Evolutionary conservation across 2,888 invertebrate species (phyloP).

Genomic region (Seira musarum): DNA sequence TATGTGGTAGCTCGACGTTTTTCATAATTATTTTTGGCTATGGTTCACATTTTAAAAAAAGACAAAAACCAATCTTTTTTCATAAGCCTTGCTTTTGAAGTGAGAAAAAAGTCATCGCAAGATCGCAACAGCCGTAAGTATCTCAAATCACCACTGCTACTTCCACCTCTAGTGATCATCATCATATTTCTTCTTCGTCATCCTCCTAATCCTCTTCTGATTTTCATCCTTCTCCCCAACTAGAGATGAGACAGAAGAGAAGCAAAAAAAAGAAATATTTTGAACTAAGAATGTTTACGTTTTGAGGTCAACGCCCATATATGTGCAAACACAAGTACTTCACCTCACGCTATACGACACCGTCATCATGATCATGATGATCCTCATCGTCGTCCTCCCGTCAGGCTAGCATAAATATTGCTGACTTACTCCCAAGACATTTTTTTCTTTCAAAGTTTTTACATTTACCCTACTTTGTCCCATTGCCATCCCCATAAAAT

Average conservation of each 20-base stretch:
- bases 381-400: too few species aligned
- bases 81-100: too few species aligned
- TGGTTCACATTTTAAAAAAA: too few species aligned
- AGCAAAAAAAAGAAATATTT: not conserved
- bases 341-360: not conserved
- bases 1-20: too few species aligned
- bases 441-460: conserved; percentile 4
- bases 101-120: too few species aligned
- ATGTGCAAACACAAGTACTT: conserved; percentile 4
- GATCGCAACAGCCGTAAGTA: not conserved
- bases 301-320: conserved; percentile 38
- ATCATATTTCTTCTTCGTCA: not conserved
- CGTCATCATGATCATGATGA: not conserved
- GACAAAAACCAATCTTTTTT: too few species aligned
- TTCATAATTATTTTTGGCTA: too few species aligned
- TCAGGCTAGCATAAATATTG: too few species aligned
- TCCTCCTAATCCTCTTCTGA: not conserved
- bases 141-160: not conserved
- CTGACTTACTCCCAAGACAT: not conserved
- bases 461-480: conserved; percentile 16
- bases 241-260: not conserved
- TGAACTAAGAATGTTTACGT: conserved; percentile 26
- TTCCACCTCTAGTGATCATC: not conserved
- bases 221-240: not conserved
- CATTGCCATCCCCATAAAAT: not conserved